A percentile compares a stretch with the other conserved stretches of the same genome.
phyloP scores from a whole-genome alignment of 2,888 invertebrate genomes.

The Brachyptera putata region DNA sequence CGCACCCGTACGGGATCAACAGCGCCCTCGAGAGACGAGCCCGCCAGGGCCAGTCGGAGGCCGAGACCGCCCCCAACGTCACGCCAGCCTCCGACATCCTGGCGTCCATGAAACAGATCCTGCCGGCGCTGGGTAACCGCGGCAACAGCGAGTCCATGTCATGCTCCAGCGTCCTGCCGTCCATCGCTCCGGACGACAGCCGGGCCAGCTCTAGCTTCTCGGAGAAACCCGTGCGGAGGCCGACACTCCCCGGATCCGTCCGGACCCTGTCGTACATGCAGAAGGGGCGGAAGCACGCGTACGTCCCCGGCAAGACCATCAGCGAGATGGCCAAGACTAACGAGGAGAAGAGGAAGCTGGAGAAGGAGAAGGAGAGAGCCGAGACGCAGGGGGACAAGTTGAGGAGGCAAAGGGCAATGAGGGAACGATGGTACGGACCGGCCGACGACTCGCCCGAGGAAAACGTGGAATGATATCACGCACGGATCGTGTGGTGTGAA shows the following conservation, averaged over 20 bases:
- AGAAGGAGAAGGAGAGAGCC: neutral
- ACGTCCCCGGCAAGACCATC: neutral
- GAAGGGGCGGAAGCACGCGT: neutral
- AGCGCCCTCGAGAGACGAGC: constrained; percentile 6
- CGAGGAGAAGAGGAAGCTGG: neutral
- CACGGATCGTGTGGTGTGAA: too few species aligned
- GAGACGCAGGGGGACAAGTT: constrained; percentile 17
- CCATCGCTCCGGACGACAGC: neutral
- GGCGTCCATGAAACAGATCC: neutral
- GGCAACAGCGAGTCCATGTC: neutral
- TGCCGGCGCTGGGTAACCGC: neutral
- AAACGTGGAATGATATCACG: too few species aligned
- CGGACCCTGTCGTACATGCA: too few species aligned
- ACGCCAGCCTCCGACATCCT: neutral
- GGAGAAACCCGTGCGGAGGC: neutral
- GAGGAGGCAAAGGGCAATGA: neutral
- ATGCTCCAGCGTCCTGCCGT: neutral
- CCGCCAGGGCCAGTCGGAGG: neutral
- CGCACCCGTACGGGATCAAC: constrained; percentile 50
- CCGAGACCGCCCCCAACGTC: neutral
- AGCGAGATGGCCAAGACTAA: neutral
- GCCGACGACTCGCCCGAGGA: too few species aligned
- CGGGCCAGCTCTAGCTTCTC: neutral
- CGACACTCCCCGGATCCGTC: too few species aligned
- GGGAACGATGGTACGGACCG: neutral